Evolutionary conservation across 2,888 invertebrate genomes (phyloP), one percentile per base, ranked within the genome.

Genomic region (Druceiella hillmani): DNA sequence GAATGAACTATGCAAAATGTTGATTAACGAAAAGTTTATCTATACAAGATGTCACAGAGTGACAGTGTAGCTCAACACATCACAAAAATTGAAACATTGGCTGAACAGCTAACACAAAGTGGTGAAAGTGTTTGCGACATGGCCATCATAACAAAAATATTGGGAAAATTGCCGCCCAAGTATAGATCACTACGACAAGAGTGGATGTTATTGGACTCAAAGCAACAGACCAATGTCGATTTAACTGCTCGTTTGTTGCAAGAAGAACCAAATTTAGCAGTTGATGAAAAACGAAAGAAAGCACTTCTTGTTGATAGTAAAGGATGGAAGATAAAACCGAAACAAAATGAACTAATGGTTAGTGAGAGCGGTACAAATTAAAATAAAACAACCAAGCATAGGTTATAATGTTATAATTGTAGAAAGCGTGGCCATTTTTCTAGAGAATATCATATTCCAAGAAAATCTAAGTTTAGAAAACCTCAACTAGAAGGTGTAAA

Each of bases 271-370:
- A 33, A 25, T 24, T 14, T 33, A 9, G 13, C 10, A 12, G 15
- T 14, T 4, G 28, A 55, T 49, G 48, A 51, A 52, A 52, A 52
- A 55, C n/a, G n/a, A n/a, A n/a, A n/a, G n/a, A n/a, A n/a, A n/a
- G n/a, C n/a, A n/a, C n/a, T n/a, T n/a, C n/a, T n/a, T n/a, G n/a
- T n/a, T n/a, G n/a, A n/a, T n/a, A n/a, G n/a, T n/a, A n/a, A n/a
- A n/a, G n/a, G n/a, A n/a, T n/a, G n/a, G n/a, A n/a, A n/a, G n/a
- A n/a, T n/a, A n/a, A n/a, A n/a, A n/a, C n/a, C n/a, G n/a, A n/a
- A n/a, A n/a, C n/a, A n/a, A n/a, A n/a, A n/a, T n/a, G n/a, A n/a
- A n/a, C n/a, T n/a, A n/a, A n/a, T n/a, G n/a, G n/a, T n/a, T n/a
- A n/a, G n/a, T n/a, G n/a, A n/a, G n/a, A n/a, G n/a, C n/a, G n/a